Evolutionary conservation across 2,797 vertebrate genomes (phyloP).

Genomic region (Phrynocephalus forsythii): DNA sequence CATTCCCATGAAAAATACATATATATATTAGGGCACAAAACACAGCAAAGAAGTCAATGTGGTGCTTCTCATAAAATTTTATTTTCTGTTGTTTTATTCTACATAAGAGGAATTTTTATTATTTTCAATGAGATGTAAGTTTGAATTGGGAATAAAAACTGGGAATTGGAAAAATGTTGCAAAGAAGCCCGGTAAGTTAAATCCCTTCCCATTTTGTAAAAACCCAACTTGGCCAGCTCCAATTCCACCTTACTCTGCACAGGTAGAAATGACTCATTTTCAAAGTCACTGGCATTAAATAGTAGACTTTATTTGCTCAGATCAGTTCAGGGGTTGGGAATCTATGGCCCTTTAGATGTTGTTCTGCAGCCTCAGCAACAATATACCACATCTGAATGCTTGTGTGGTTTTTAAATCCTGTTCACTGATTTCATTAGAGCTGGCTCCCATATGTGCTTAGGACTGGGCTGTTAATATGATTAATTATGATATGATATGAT

Average conservation of each 20-base stretch:
- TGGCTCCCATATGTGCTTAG: not conserved
- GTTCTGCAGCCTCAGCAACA: not conserved
- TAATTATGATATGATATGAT: too few relatives aligned
- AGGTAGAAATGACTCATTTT: not conserved
- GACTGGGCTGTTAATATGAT: too few relatives aligned
- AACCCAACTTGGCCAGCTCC: not conserved
- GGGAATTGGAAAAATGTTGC: not conserved
- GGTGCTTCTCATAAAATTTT: slow-evolving; percentile 65
- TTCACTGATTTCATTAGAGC: too few relatives aligned
- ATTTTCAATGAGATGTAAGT: not conserved
- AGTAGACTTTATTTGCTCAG: not conserved
- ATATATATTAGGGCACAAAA: slow-evolving; percentile 70
- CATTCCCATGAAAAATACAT: slow-evolving; percentile 48
- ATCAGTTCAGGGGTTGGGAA: not conserved
- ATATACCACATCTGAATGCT: not conserved
- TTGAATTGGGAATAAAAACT: not conserved
- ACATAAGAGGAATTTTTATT: slow-evolving; percentile 42
- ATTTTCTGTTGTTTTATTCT: slow-evolving; percentile 27
- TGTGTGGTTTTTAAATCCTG: not conserved
- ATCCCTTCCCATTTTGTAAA: not conserved
- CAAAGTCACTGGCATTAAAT: not conserved
- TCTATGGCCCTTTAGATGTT: not conserved
- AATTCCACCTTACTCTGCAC: not conserved
- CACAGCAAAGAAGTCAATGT: slow-evolving; percentile 77
- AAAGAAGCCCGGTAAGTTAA: not conserved